Evolutionary conservation across 2,888 invertebrate species (phyloP), one percentile per base, ranked within the genome.

Genomic region (Tipula helvola): DNA sequence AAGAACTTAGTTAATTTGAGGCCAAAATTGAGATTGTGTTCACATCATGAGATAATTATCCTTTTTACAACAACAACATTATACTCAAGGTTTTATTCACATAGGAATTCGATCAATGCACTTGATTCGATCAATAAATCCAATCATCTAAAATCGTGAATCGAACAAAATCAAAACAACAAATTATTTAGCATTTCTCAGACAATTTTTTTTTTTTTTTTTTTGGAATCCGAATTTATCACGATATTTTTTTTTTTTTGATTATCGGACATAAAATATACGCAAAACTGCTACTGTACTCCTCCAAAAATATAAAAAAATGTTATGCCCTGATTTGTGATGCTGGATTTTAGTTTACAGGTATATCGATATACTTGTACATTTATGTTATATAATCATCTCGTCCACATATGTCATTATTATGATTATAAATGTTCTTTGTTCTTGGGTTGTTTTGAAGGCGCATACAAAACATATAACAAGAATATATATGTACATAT

Each of bases 361-460:
- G 5, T 57, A 4, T 16, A 39, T 39, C 39, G 39, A 39, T 16
- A 57, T 71, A 18, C 8, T 28, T 28, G 28, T 71, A 28, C 28
- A 71, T 71, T 71, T 71, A 71, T 71, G 71, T 71, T 71, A 71
- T 71, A 71, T 71, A 71, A 71, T 71, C 71, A 71, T 71, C 71
- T 71, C 71, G 71, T 71, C 71, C 71, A 71, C 71, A 85, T 85
- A 39, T 41, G 41, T 85, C 41, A 85, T 85, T 85, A 85, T 85
- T 85, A 85, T 85, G 36, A 41, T 85, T 85, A 85, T 85, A 85
- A 85, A 85, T 41, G 4, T 85, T 12, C 84, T 85, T 41, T 85
- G 84, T 85, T 85, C 13, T 83, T 83, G 83, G 36, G 5, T 83
- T 41, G 16, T 85, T 36, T 36, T 71, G 71, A 71, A 71, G 71